phyloP scores from a whole-genome alignment of 2,797 vertebrate genomes.

The Sphenopsis melanotis region DNA sequence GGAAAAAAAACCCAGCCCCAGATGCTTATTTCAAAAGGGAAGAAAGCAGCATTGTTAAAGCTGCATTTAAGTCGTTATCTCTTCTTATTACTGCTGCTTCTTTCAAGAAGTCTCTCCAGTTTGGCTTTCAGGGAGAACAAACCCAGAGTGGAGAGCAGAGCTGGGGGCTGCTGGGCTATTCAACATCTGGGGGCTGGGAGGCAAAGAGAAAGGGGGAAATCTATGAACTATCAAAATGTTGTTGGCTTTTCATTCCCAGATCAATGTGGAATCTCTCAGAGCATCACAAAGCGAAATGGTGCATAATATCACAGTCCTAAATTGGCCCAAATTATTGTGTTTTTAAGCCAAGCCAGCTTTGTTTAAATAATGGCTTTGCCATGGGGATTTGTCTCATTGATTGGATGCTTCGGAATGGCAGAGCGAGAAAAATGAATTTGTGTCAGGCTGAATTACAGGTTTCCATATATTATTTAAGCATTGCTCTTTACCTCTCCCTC shows the following conservation, averaged over 20 bases:
- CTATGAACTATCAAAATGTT: slow-evolving; percentile 24
- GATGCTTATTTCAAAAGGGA: not conserved
- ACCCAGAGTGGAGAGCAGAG: not conserved
- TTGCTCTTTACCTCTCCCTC: slow-evolving; percentile 55
- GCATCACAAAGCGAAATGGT: slow-evolving; percentile 49
- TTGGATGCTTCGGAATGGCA: slow-evolving; percentile 50
- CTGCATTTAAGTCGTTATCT: not conserved
- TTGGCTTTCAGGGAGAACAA: not conserved
- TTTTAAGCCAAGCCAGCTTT: slow-evolving; percentile 52
- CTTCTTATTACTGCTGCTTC: not conserved
- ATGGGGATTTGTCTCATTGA: slow-evolving; percentile 36
- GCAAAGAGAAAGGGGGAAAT: slow-evolving; percentile 5
- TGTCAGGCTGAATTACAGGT: slow-evolving; percentile 58
- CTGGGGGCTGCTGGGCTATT: not conserved
- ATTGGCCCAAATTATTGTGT: slow-evolving; percentile 50
- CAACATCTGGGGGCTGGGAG: not conserved
- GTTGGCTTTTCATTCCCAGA: slow-evolving; percentile 40
- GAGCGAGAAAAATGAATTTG: slow-evolving; percentile 52
- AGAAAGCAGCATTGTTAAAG: not conserved
- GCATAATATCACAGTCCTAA: slow-evolving; percentile 40
- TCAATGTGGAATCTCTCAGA: slow-evolving; percentile 43
- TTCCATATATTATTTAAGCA: slow-evolving; percentile 65
- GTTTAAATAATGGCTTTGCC: slow-evolving; percentile 54
- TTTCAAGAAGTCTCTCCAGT: not conserved
- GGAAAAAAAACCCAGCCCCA: accelerated